Evolutionary conservation across 2,888 invertebrate genomes (phyloP).

Genomic region (Tinea trinotella): DNA sequence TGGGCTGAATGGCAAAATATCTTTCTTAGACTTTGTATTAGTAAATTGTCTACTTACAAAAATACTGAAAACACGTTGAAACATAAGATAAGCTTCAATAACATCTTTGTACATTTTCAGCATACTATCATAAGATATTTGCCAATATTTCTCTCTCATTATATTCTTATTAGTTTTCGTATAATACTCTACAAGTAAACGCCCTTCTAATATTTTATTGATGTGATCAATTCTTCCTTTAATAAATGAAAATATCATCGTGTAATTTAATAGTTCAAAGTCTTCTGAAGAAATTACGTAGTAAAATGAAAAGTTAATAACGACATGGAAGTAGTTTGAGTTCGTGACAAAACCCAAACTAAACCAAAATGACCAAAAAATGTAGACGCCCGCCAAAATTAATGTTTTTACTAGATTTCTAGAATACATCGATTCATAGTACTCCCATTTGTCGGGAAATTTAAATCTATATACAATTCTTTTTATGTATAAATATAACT

Average conservation of each 20-base stretch:
- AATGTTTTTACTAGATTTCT: neutral
- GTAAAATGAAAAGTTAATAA: neutral
- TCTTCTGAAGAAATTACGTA: neutral
- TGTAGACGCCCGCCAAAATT: neutral
- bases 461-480: neutral
- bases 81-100: neutral
- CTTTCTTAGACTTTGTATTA: no score
- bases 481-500: neutral
- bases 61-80: neutral
- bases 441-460: neutral
- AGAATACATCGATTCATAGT: neutral
- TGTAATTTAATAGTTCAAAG: neutral
- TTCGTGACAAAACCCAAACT: neutral
- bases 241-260: neutral
- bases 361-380: neutral
- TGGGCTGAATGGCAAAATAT: no score
- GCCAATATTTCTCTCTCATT: neutral
- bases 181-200: neutral
- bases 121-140: neutral
- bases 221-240: conserved; percentile 1
- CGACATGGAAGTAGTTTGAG: neutral
- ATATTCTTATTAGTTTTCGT: neutral
- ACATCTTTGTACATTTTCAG: conserved; percentile 1
- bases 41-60: conserved; percentile 18
- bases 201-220: neutral